Evolutionary conservation across 2,113 vertebrate species (phyloP).

Genomic region (Antechinus flavipes): DNA sequence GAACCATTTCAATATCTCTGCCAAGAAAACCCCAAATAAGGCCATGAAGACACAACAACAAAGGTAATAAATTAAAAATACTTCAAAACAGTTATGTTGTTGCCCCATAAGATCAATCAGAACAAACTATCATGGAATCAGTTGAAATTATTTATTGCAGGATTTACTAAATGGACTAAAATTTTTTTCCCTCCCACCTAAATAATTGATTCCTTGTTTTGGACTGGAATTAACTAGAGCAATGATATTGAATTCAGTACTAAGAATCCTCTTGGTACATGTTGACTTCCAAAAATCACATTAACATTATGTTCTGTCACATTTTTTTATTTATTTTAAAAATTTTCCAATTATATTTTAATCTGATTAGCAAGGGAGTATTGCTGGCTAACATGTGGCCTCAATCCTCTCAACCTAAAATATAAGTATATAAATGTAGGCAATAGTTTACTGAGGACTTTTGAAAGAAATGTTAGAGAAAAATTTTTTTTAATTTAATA

Average conservation of each 20-base stretch:
- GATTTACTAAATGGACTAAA: neutral
- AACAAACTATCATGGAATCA: neutral
- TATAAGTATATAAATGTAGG: neutral
- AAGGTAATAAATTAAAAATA: neutral
- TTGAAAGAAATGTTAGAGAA: neutral
- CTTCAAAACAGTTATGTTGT: neutral
- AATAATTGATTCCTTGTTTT: neutral
- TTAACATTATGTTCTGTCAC: neutral
- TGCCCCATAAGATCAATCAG: neutral
- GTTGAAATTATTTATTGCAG: neutral
- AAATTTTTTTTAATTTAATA: neutral
- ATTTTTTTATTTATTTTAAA: neutral
- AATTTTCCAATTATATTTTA: neutral
- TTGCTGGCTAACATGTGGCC: neutral
- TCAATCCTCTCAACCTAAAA: neutral
- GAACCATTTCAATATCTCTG: neutral
- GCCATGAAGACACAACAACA: neutral
- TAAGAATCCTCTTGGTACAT: neutral
- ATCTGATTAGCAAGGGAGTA: neutral
- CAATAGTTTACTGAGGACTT: neutral
- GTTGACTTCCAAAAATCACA: neutral
- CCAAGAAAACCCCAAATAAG: neutral
- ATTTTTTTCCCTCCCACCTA: neutral
- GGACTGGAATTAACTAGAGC: neutral
- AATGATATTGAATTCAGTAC: neutral